phyloP scores from a whole-genome alignment of 2,797 vertebrate species.

The Chaetodon trifasciatus region DNA sequence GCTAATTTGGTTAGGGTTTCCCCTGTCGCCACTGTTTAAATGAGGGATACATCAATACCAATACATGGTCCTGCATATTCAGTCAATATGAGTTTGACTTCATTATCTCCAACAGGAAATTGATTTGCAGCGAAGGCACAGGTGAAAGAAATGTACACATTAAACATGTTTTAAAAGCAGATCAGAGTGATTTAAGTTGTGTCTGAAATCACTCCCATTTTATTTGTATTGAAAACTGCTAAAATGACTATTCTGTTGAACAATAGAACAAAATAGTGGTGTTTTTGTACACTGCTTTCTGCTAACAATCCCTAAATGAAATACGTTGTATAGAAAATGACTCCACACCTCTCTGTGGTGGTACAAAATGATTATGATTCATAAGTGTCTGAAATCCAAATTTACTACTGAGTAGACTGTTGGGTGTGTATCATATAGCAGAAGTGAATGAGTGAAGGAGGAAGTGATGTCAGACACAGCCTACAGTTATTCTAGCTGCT shows the following conservation, averaged over 20 bases:
- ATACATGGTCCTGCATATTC: neutral
- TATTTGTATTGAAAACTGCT: neutral
- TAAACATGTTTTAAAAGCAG: neutral
- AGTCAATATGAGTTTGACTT: slow-evolving; percentile 18
- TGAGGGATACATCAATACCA: slow-evolving; percentile 19
- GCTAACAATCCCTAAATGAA: neutral
- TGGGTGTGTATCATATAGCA: neutral
- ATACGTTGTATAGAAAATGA: neutral
- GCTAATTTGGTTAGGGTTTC: slow-evolving; percentile 50
- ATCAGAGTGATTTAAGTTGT: neutral
- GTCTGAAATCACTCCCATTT: neutral
- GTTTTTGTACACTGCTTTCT: neutral
- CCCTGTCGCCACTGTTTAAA: slow-evolving; percentile 3
- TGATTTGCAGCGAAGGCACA: slow-evolving; percentile 27
- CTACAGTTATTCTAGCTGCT: neutral
- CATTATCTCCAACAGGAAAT: slow-evolving; percentile 28
- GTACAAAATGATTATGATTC: neutral
- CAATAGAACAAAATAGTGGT: neutral
- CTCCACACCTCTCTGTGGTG: neutral
- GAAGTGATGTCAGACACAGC: neutral
- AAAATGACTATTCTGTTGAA: neutral
- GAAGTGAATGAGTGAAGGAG: neutral
- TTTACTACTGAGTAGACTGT: neutral
- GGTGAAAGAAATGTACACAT: neutral
- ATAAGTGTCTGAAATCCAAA: too few species aligned